Evolutionary conservation across 2,888 invertebrate species (phyloP).

Genomic region (Eutolmus rufibarbis): DNA sequence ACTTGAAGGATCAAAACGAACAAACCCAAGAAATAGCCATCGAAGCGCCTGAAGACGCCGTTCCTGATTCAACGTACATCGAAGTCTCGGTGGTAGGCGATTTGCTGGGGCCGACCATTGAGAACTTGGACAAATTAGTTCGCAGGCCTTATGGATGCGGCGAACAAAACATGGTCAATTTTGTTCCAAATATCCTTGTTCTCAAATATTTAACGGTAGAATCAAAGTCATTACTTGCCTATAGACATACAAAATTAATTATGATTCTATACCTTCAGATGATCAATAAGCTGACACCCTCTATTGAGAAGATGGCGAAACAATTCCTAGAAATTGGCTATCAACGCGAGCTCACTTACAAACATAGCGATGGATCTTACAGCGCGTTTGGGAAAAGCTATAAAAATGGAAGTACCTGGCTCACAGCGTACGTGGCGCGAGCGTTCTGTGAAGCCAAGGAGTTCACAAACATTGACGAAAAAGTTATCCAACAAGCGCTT

Average conservation of each 20-base stretch:
- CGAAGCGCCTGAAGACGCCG: conserved; percentile 76
- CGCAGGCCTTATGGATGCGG: conserved; percentile 86
- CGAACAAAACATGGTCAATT: conserved; percentile 67
- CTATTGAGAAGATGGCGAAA: conserved; percentile 68
- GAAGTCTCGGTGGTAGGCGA: conserved; percentile 77
- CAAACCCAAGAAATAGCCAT: conserved; percentile 72
- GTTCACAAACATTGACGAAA: conserved; percentile 75
- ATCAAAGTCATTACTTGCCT: too few species aligned
- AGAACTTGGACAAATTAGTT: conserved; percentile 77
- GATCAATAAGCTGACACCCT: conserved; percentile 72
- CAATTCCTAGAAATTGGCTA: conserved; percentile 69
- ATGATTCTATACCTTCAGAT: conserved; percentile 56
- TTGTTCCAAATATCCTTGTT: conserved; percentile 75
- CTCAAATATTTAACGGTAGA: conserved; percentile 70
- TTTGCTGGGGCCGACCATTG: conserved; percentile 80
- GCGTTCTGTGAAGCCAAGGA: conserved; percentile 77
- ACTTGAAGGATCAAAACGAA: conserved; percentile 66
- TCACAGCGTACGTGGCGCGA: conserved; percentile 84
- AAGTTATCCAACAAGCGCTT: conserved; percentile 72
- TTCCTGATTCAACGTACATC: conserved; percentile 75
- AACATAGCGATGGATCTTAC: conserved; percentile 78
- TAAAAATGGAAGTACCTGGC: conserved; percentile 74
- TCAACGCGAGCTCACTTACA: conserved; percentile 78
- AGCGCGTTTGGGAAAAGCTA: conserved; percentile 80
- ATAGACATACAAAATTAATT: neutral